A percentile compares a stretch with the other conserved stretches of the same genome.
Conservation (phyloP, 2,113 vertebrate genomes). For the Onychorhynchus coronatus region DNA sequence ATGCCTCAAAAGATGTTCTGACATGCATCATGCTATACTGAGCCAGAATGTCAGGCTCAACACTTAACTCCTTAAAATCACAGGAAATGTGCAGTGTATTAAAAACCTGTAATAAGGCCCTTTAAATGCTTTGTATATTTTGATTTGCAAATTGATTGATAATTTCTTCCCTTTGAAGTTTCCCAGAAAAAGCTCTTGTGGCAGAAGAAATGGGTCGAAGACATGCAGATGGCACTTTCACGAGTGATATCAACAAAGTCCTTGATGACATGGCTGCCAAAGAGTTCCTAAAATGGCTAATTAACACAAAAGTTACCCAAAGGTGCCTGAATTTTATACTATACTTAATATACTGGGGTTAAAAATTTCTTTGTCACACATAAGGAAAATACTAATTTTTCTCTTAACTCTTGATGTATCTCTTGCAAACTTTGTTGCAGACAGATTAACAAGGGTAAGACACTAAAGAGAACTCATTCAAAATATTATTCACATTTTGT, state of each 20-base stretch:
- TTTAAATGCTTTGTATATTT: background rate
- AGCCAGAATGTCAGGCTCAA: background rate
- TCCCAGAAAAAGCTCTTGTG: slow-evolving; percentile 71
- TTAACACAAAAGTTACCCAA: slow-evolving; percentile 86
- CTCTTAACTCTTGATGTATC: background rate
- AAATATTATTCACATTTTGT: background rate
- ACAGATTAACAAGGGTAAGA: background rate
- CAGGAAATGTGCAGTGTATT: background rate
- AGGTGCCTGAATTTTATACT: slow-evolving; percentile 67
- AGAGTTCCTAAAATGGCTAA: slow-evolving; percentile 95
- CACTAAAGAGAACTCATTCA: background rate
- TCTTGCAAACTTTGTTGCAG: background rate
- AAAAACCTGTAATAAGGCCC: background rate
- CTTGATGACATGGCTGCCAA: slow-evolving; percentile 92
- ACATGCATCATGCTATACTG: fast-evolving
- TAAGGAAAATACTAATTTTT: background rate
- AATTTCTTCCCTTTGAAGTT: slow-evolving; percentile 72
- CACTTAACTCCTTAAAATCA: background rate
- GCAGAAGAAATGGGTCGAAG: slow-evolving; percentile 77
- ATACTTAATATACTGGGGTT: background rate
- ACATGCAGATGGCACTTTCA: slow-evolving; percentile 95
- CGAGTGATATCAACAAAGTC: slow-evolving; percentile 92
- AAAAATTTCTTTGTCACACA: slow-evolving; percentile 58
- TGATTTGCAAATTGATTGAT: background rate
- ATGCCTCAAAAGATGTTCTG: background rate